phyloP scores from a whole-genome alignment of 2,888 invertebrate genomes.

The Drosophila trichaetosa region DNA sequence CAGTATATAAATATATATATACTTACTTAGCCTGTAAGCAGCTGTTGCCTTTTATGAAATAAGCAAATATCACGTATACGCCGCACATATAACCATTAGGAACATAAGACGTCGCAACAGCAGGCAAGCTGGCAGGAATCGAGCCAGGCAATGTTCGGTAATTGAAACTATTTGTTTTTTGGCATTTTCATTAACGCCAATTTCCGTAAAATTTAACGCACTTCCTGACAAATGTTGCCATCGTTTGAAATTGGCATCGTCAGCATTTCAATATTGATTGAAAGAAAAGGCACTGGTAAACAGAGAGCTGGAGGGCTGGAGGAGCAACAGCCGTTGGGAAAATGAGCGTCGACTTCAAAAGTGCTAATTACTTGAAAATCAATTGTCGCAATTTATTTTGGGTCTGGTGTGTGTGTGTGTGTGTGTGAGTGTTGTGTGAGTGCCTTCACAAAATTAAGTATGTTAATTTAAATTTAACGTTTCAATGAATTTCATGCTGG shows the following conservation, averaged over 20 bases:
- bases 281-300: background rate
- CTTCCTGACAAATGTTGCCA: conserved; percentile 74
- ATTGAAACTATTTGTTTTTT: conserved; percentile 77
- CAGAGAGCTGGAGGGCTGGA: background rate
- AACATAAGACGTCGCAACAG: conserved; percentile 27
- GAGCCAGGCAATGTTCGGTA: conserved; percentile 37
- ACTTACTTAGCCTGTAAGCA: conserved; percentile 13
- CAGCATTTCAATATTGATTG: conserved; percentile 17
- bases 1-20: conserved; percentile 2
- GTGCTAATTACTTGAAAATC: conserved; percentile 76
- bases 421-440: conserved; percentile 3
- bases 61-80: conserved; percentile 67
- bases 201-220: conserved; percentile 74
- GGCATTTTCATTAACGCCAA: conserved; percentile 73
- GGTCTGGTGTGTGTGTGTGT: background rate
- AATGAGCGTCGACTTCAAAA: conserved; percentile 44
- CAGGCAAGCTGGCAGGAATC: background rate
- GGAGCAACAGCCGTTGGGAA: conserved; percentile 36
- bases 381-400: conserved; percentile 77
- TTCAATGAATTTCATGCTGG: conserved; percentile 69
- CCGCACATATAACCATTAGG: conserved; percentile 40
- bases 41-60: conserved; percentile 30
- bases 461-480: conserved; percentile 79
- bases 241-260: conserved; percentile 25
- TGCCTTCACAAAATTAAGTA: conserved; percentile 69